A percentile compares a stretch with the other conserved stretches of the same genome.
These are phyloP conservation scores for Syrista parreyssii DNA, from an alignment of 2,888 invertebrate genomes.

Conservation along the genomic window DNA sequence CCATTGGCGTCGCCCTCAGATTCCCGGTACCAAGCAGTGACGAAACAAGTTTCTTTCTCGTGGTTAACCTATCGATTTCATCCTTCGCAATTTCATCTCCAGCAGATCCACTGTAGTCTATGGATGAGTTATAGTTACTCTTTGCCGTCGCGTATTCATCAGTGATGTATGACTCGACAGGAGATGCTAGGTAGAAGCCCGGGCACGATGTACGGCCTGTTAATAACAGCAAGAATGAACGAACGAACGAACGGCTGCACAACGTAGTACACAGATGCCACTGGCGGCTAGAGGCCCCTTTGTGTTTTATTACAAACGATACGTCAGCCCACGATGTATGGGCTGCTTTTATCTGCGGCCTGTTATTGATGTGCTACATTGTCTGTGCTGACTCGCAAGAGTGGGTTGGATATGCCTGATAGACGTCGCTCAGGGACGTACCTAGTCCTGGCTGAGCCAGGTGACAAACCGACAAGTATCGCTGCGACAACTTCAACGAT, in stretches of 20 bases:
- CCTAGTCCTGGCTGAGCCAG: neutral
- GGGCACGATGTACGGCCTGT: conserved; percentile 57
- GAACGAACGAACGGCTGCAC: conserved; percentile 47
- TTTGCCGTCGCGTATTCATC: conserved; percentile 60
- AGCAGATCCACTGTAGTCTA: conserved; percentile 48
- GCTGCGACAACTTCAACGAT: neutral
- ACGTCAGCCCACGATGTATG: conserved; percentile 62
- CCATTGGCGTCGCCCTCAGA: neutral
- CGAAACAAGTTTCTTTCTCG: conserved; percentile 31
- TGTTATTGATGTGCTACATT: conserved; percentile 65
- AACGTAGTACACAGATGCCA: conserved; percentile 54
- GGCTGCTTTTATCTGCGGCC: conserved; percentile 61
- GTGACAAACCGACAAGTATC: neutral
- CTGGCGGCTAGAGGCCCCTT: conserved; percentile 56
- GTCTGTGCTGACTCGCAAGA: conserved; percentile 60
- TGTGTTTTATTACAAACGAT: conserved; percentile 66
- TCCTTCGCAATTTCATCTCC: conserved; percentile 47
- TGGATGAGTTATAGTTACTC: conserved; percentile 62
- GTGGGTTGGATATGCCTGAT: conserved; percentile 47
- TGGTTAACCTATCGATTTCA: conserved; percentile 54
- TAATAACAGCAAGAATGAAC: conserved; percentile 55
- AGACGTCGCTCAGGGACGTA: conserved; percentile 40
- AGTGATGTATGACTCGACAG: conserved; percentile 61
- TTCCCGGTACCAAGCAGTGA: neutral
- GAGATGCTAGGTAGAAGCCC: conserved; percentile 53